A percentile compares a stretch with the other conserved stretches of the same genome.
Conservation (phyloP, 2,888 invertebrate species). For the Platycheirus albimanus region DNA sequence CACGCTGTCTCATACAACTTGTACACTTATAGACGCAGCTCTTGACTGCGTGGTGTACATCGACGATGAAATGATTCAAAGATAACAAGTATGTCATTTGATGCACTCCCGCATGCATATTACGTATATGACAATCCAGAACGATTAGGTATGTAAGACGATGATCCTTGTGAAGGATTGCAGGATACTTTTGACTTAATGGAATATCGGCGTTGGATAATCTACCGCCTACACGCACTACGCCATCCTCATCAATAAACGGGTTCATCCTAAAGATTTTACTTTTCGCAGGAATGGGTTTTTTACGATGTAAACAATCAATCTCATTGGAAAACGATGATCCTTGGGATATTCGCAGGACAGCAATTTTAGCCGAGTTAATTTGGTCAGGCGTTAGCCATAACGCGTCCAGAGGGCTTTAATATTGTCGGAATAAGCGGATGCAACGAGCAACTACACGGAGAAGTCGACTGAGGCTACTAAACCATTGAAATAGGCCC, state of each 20-base stretch:
- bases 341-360: neutral
- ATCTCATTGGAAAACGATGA: neutral
- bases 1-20: conserved; percentile 20
- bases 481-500: conserved; percentile 40
- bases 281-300: conserved; percentile 33
- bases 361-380: neutral
- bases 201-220: conserved; percentile 54
- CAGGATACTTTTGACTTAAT: conserved; percentile 66
- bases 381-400: neutral
- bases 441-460: conserved; percentile 46
- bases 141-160: conserved; percentile 50
- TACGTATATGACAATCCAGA: conserved; percentile 44
- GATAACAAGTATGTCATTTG: conserved; percentile 63
- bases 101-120: conserved; percentile 62
- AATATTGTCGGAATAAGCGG: conserved; percentile 18
- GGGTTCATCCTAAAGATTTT: conserved; percentile 51
- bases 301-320: neutral
- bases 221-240: conserved; percentile 70
- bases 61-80: conserved; percentile 26
- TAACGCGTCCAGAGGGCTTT: too few species aligned
- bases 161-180: conserved; percentile 64
- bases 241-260: conserved; percentile 64
- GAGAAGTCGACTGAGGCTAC: conserved; percentile 28
- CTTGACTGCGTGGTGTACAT: neutral
- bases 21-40: neutral